phyloP scores from a whole-genome alignment of 2,113 vertebrate genomes.

The Cichladusa arquata region DNA sequence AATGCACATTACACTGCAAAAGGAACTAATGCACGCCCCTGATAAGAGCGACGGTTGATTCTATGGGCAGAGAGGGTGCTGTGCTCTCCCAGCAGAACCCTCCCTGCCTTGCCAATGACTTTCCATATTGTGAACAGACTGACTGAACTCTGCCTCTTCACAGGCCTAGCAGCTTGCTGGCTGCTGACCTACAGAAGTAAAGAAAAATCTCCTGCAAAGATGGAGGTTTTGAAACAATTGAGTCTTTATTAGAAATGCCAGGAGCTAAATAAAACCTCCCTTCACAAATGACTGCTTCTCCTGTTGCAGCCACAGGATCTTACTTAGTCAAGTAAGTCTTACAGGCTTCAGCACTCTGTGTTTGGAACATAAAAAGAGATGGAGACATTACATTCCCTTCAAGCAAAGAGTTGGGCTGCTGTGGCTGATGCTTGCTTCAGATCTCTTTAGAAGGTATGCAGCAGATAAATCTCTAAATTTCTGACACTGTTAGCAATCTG shows the following conservation, averaged over 20 bases:
- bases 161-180: not conserved
- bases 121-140: not conserved
- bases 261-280: not conserved
- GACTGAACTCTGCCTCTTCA: not conserved
- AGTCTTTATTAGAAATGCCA: not conserved
- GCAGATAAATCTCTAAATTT: not conserved
- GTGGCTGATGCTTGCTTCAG: not conserved
- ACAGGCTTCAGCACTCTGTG: not conserved
- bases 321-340: not conserved
- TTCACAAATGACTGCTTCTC: not conserved
- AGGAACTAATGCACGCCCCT: not conserved
- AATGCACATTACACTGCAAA: not conserved
- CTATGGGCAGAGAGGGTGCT: not conserved
- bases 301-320: not conserved
- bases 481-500: not conserved
- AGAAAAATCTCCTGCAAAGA: not conserved
- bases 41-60: not conserved
- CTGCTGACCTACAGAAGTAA: not conserved
- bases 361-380: not conserved
- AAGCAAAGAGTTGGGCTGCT: not conserved
- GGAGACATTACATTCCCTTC: not conserved
- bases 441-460: not conserved
- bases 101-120: not conserved
- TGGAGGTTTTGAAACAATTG: not conserved
- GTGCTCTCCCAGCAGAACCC: not conserved